phyloP scores from a whole-genome alignment of 2,888 invertebrate species.

The Acleris emargana region DNA sequence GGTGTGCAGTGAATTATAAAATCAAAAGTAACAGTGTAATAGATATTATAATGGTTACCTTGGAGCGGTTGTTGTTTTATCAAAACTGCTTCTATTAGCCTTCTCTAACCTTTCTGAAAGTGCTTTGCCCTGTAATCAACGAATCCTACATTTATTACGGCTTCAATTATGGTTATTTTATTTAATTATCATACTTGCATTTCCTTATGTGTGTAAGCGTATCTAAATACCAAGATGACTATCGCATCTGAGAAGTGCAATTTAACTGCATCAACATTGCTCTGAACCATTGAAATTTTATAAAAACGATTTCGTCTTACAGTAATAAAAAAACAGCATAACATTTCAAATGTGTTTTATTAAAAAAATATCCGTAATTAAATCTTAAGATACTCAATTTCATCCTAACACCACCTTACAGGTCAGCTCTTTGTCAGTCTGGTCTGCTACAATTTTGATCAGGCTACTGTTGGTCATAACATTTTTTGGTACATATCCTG shows the following conservation, averaged over 20 bases:
- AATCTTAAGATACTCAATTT: constrained; percentile 36
- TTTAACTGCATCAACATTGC: too few species aligned
- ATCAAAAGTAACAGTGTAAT: constrained; percentile 34
- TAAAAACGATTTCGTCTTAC: background rate
- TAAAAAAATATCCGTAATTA: constrained; percentile 46
- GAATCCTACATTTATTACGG: background rate
- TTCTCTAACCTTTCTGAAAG: constrained; percentile 21
- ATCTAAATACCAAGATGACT: too few species aligned
- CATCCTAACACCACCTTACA: constrained; percentile 68
- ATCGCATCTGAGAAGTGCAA: too few species aligned
- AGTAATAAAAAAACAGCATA: constrained; percentile 28
- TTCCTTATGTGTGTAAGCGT: too few species aligned
- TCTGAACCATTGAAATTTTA: too few species aligned
- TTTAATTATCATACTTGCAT: too few species aligned
- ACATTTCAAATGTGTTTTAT: constrained; percentile 43
- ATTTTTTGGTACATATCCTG: constrained; percentile 69
- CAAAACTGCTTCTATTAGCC: constrained; percentile 26
- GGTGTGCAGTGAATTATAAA: constrained; percentile 8
- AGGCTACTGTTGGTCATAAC: constrained; percentile 59
- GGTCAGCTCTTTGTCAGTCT: constrained; percentile 68
- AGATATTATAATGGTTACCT: constrained; percentile 26
- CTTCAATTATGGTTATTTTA: too few species aligned
- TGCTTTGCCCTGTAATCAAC: constrained; percentile 7
- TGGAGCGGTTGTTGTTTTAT: constrained; percentile 20
- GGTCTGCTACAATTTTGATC: constrained; percentile 70